A percentile compares a stretch with the other conserved stretches of the same genome.
Evolutionary conservation across 2,888 invertebrate genomes (phyloP).

Genomic region (Acanthoscelides obtectus): DNA sequence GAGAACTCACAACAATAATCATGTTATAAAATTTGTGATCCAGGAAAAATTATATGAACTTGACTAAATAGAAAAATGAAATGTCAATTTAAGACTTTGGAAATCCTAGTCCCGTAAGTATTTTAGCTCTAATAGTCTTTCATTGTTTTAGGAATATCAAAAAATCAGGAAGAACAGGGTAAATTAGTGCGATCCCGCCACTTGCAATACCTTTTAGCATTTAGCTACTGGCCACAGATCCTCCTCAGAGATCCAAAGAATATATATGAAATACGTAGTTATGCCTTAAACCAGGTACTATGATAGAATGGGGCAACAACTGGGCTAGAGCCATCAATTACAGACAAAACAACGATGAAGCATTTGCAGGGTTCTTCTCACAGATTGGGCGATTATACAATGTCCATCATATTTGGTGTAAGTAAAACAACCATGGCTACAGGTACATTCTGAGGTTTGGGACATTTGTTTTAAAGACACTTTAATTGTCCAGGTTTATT

Average conservation of each 20-base stretch:
- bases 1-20: no score
- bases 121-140: neutral
- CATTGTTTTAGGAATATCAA: conserved; percentile 59
- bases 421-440: conserved; percentile 49
- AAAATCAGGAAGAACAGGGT: conserved; percentile 72
- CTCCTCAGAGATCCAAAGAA: conserved; percentile 60
- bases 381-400: conserved; percentile 95
- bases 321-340: conserved; percentile 95
- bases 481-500: no score
- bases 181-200: conserved; percentile 79
- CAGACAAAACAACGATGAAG: conserved; percentile 86
- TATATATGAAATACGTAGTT: conserved; percentile 88
- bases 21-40: no score
- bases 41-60: no score
- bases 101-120: neutral
- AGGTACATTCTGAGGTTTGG: no score
- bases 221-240: conserved; percentile 95
- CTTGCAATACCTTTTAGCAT: conserved; percentile 88
- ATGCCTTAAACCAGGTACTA: conserved; percentile 95
- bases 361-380: conserved; percentile 97
- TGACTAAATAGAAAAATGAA: no score
- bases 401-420: conserved; percentile 99
- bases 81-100: no score
- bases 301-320: conserved; percentile 99
- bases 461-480: no score